Base-by-base conservation (phyloP, 1,140 invertebrate species). In the Drosophila sucinea region DNA sequence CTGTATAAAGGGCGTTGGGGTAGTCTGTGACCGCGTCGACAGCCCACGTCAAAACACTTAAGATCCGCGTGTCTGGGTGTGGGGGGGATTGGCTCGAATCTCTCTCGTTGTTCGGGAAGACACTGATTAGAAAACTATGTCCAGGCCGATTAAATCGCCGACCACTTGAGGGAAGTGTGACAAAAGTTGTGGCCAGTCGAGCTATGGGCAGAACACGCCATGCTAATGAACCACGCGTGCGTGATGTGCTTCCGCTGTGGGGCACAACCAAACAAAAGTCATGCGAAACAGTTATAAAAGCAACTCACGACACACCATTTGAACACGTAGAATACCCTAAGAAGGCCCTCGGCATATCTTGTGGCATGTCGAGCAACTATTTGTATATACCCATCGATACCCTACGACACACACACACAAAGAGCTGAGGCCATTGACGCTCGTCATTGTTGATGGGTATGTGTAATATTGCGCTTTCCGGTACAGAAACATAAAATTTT, bases 401-500 rank as follows among this genome's bases (percentile, higher is more conserved):
- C 7, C 35, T 38, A 30, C 4, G 1, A 30, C 41, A 51, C 44
- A 51, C 44, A 23, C 44, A 76, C 77, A 85, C 65, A 61, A 63
- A 73, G 85, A 82, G 71, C 62, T 58, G 54, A 41, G 74, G 51
- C 71, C 75, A 60, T 77, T 77, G 84, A 77, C 76, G 68, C 41
- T 70, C 66, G 79, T 76, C 72, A 75, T 75, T 55, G 73, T 66
- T 81, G 79, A 60, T 79, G 70, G 79, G 71, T 55, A 57, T 73
- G 70, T 80, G 83, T 79, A 79, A 89, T 89, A 77, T 77, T 70
- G 83, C 73, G 84, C 73, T 87, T 87, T 87, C 83, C 84, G 83
- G 83, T 83, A 84, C 70, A 89, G 70, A 89, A 87, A 84, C 83
- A 87, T 89, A 89, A 89, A 80, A 89, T 84, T 87, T 86, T 87